These are phyloP conservation scores for Megalops atlanticus DNA, from an alignment of 2,113 vertebrate genomes.

Conservation along the genomic window DNA sequence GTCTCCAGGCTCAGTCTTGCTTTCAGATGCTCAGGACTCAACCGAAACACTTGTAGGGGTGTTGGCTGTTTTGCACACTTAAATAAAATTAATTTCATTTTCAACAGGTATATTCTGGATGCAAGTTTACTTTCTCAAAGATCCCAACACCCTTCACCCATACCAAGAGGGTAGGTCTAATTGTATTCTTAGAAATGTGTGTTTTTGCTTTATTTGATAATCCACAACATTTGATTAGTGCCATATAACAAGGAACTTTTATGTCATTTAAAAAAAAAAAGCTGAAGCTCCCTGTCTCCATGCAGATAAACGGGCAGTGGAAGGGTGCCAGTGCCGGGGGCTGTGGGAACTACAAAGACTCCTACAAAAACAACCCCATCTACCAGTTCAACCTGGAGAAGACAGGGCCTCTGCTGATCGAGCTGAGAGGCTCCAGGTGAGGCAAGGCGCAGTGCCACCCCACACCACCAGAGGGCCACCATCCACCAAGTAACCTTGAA, in stretches of 20 bases:
- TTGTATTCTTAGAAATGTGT: background rate
- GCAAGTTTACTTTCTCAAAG: slow-evolving; percentile 94
- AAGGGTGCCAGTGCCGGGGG: slow-evolving; percentile 89
- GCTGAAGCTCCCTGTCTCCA: slow-evolving; percentile 36
- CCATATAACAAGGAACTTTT: background rate
- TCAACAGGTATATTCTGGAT: slow-evolving; percentile 86
- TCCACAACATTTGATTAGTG: background rate
- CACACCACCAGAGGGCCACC: background rate
- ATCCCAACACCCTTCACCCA: slow-evolving; percentile 90
- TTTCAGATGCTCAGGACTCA: background rate
- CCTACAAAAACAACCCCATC: slow-evolving; percentile 90
- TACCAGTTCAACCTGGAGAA: slow-evolving; percentile 92
- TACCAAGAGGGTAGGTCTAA: slow-evolving; percentile 82
- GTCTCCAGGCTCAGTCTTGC: background rate
- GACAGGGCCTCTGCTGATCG: slow-evolving; percentile 86
- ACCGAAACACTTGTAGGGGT: background rate
- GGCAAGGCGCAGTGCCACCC: background rate
- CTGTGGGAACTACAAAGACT: slow-evolving; percentile 94
- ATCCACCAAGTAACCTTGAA: background rate
- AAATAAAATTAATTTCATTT: slow-evolving; percentile 15
- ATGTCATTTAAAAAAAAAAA: too few species aligned
- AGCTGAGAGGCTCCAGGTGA: slow-evolving; percentile 94
- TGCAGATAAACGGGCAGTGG: slow-evolving; percentile 93
- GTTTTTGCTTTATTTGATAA: background rate
- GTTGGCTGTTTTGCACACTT: background rate